Percentiles rank a stretch among this genome's conserved stretches.
phyloP scores from a whole-genome alignment of 1,140 invertebrate genomes.

The Psix sp. region DNA sequence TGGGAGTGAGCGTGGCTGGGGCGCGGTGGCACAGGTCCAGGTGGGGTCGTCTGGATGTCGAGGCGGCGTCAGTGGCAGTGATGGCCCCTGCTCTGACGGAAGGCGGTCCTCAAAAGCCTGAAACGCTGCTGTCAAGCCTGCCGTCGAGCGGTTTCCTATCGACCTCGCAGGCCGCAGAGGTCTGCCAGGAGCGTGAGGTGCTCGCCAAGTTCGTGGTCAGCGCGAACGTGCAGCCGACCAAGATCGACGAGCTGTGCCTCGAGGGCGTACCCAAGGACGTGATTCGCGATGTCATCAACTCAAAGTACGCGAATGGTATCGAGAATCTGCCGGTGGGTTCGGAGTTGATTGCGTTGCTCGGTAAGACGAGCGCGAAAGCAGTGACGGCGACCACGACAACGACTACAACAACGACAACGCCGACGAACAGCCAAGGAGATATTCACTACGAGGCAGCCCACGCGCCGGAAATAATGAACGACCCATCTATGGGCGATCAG shows the following conservation, averaged over 20 bases:
- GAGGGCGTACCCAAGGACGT: conserved; percentile 73
- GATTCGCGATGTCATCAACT: conserved; percentile 76
- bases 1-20: conserved; percentile 79
- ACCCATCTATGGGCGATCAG: conserved; percentile 82
- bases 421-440: conserved; percentile 21
- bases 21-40: conserved; percentile 68
- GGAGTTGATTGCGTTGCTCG: conserved; percentile 66
- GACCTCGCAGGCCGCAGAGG: conserved; percentile 71
- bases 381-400: conserved; percentile 1
- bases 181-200: conserved; percentile 73
- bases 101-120: conserved; percentile 80
- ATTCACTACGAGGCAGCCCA: too few species aligned
- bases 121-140: conserved; percentile 75
- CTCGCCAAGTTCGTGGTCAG: conserved; percentile 75
- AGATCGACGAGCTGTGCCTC: conserved; percentile 74
- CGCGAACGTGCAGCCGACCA: conserved; percentile 74
- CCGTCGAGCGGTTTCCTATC: conserved; percentile 73
- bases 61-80: conserved; percentile 78
- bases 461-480: conserved; percentile 78
- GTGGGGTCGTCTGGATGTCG: conserved; percentile 76
- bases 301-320: conserved; percentile 72
- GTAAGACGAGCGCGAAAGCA: conserved; percentile 1
- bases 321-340: conserved; percentile 68
- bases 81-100: conserved; percentile 86
- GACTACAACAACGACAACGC: conserved; percentile 18